Percentiles rank a stretch among this genome's conserved stretches.
These are phyloP conservation scores for Elanus axillaris DNA, from an alignment of 2,113 vertebrate species.

Conservation along the genomic window DNA sequence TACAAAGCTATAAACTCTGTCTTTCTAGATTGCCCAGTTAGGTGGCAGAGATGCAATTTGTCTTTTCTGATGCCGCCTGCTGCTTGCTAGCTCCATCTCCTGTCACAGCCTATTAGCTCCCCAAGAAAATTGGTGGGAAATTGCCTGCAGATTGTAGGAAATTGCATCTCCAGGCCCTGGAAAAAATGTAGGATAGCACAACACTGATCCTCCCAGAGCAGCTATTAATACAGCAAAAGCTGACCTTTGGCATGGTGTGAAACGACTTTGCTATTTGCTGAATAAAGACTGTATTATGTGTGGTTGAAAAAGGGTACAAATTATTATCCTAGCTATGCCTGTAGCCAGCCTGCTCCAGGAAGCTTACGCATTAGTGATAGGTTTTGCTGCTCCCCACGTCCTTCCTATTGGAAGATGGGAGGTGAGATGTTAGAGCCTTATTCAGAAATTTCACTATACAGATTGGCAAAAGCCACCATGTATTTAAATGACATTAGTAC, in stretches of 20 bases:
- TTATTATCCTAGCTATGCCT: conserved; percentile 61
- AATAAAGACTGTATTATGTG: conserved; percentile 77
- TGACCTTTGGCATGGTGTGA: conserved; percentile 76
- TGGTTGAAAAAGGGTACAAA: conserved; percentile 67
- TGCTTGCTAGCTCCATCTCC: conserved; percentile 80
- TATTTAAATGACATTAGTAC: background rate
- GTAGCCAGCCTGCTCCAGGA: conserved; percentile 49
- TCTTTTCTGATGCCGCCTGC: conserved; percentile 80
- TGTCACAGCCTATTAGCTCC: conserved; percentile 85
- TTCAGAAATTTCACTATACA: background rate
- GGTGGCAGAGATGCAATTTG: conserved; percentile 82
- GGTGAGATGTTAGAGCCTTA: background rate
- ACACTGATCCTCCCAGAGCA: conserved; percentile 79
- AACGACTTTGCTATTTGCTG: conserved; percentile 78
- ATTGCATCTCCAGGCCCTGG: conserved; percentile 80
- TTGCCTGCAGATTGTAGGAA: conserved; percentile 86
- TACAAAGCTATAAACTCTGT: conserved; percentile 80
- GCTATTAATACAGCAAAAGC: conserved; percentile 80
- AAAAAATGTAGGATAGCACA: conserved; percentile 81
- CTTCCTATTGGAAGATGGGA: background rate
- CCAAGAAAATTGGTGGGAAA: conserved; percentile 85
- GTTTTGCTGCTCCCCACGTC: background rate
- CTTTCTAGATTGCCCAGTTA: conserved; percentile 80
- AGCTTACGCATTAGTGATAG: conserved; percentile 41
- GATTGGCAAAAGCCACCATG: background rate